These are phyloP conservation scores for Serinus canaria DNA, from an alignment of 2,113 vertebrate species.

Conservation along the genomic window DNA sequence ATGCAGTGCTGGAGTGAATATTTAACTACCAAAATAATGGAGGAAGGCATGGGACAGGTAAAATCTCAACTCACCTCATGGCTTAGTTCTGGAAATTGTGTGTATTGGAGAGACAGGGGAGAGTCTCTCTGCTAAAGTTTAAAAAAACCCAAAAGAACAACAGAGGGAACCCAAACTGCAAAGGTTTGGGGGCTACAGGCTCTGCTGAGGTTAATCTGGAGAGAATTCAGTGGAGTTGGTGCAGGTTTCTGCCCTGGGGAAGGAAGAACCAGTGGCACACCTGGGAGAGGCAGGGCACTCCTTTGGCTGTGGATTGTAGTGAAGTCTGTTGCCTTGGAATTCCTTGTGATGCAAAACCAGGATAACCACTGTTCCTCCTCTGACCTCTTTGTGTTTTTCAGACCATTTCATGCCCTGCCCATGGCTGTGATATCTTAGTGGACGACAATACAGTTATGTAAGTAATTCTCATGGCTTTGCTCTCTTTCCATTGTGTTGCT, in stretches of 20 bases:
- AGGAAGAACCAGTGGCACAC: background rate
- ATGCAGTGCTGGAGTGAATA: conserved; percentile 99
- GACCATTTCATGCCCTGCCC: conserved; percentile 99
- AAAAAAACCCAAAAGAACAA: background rate
- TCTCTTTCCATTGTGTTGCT: background rate
- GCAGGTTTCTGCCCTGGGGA: background rate
- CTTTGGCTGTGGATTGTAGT: background rate
- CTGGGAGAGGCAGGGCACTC: background rate
- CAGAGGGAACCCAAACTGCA: background rate
- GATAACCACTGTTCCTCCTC: background rate
- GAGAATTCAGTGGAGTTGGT: background rate
- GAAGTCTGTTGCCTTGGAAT: background rate
- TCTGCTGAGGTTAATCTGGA: background rate
- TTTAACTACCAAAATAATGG: conserved; percentile 99
- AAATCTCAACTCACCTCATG: background rate
- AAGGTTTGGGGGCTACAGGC: background rate
- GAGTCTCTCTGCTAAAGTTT: background rate
- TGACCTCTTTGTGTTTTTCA: conserved; percentile 57
- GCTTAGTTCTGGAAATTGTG: background rate
- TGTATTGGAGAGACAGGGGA: background rate
- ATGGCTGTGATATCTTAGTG: conserved; percentile 99
- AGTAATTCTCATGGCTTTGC: conserved; percentile 73
- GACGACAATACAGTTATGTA: conserved; percentile 99
- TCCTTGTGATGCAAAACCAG: background rate
- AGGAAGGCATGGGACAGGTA: conserved; percentile 99